These are phyloP conservation scores for Orthosia incerta DNA, from an alignment of 2,888 invertebrate species.

Conservation along the genomic window DNA sequence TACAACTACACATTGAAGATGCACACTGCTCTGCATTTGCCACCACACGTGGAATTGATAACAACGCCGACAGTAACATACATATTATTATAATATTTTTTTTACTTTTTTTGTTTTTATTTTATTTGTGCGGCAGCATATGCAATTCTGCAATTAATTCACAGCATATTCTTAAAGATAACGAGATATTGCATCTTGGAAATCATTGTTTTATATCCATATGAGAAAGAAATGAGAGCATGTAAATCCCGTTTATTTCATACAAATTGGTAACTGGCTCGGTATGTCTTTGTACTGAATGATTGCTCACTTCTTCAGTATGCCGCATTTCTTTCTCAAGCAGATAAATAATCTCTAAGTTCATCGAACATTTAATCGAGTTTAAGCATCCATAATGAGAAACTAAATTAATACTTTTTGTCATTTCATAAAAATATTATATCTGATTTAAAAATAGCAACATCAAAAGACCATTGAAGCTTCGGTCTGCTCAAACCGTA, in stretches of 20 bases:
- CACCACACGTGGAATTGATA: slow-evolving; percentile 87
- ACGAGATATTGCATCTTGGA: slow-evolving; percentile 83
- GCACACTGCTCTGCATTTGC: slow-evolving; percentile 89
- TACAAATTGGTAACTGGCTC: slow-evolving; percentile 87
- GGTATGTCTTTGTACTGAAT: slow-evolving; percentile 86
- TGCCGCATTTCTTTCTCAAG: slow-evolving; percentile 80
- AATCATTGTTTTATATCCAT: slow-evolving; percentile 72
- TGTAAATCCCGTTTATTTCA: slow-evolving; percentile 68
- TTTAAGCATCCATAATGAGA: slow-evolving; percentile 79
- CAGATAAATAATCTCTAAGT: slow-evolving; percentile 73
- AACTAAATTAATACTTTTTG: slow-evolving; percentile 89
- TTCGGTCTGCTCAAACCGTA: slow-evolving; percentile 80
- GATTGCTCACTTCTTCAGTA: slow-evolving; percentile 71
- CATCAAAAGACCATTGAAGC: slow-evolving; percentile 79
- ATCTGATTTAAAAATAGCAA: slow-evolving; percentile 84
- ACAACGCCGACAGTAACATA: slow-evolving; percentile 81
- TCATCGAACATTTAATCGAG: slow-evolving; percentile 77
- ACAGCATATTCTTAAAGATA: slow-evolving; percentile 85
- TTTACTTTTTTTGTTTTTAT: slow-evolving; percentile 77
- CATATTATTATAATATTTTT: slow-evolving; percentile 63
- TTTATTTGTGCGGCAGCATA: slow-evolving; percentile 90
- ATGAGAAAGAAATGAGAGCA: slow-evolving; percentile 79
- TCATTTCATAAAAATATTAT: slow-evolving; percentile 89
- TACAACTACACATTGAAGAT: slow-evolving; percentile 89
- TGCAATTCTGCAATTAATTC: slow-evolving; percentile 87